Evolutionary conservation across 2,113 vertebrate species (phyloP), one percentile per base, ranked within the genome.

Genomic region (Oryzias celebensis): DNA sequence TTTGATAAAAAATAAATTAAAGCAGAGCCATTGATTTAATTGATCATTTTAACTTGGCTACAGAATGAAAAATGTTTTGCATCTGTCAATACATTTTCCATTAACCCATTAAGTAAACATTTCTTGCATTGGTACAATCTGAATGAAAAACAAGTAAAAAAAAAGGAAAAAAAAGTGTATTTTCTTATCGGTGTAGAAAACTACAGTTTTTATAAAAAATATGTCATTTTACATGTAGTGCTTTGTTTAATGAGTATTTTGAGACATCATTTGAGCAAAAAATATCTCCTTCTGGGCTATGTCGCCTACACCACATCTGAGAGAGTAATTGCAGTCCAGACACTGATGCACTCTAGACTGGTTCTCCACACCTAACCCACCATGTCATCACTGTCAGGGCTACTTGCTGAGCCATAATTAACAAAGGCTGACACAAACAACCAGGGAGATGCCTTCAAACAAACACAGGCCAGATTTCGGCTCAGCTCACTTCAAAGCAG

Each of bases 301-400:
- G 68, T 73, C 10, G 85, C 91, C 89, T 90, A 43, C 51, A 46
- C 82, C 84, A 84, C 85, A 84, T 88, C 90, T 85, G 68, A 49
- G 73, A 91, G 91, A 92, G 88, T 88, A 89, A 92, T 84, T 78
- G 57, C 58, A 63, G 71, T 72, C 70, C 62, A 89, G 88, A 90
- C 87, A 13, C 72, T 80, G 80, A 76, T 80, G 73, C 61, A 68
- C 79, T 65, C 31, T 0, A 16, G 45, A 62, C 77, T 62, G n/a
- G 68, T 58, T 66, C 75, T 67, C 76, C 75, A 69, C 64, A 72
- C 71, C 78, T 64, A 47, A 81, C 75, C 68, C 52, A 51, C 62
- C 54, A 16, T 76, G 83, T 85, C 81, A 75, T 81, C 77, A 65
- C 66, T 67, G 75, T 73, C 79, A 64, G 75, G 50, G 68, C 74